Evolutionary conservation across 2,888 invertebrate genomes (phyloP).

Genomic region (Strigamia maritima): DNA sequence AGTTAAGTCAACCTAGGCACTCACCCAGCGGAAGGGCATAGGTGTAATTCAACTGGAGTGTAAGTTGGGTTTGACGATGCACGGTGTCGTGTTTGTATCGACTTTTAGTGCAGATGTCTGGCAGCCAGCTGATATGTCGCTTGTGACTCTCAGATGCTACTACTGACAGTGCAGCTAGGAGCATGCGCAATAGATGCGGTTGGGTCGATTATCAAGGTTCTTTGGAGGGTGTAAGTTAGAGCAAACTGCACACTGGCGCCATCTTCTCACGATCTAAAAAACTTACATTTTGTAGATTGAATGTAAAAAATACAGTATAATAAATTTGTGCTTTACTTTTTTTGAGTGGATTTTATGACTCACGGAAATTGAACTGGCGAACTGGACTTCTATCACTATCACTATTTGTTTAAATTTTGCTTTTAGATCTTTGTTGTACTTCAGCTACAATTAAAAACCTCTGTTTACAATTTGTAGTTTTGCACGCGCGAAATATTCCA

Average conservation of each 20-base stretch:
- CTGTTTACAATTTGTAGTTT: too few relatives aligned
- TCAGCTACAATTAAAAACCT: too few relatives aligned
- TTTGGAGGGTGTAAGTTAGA: not conserved
- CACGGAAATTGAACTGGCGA: too few relatives aligned
- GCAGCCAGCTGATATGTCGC: slow-evolving; percentile 14
- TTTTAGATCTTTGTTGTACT: too few relatives aligned
- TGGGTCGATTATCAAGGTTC: not conserved
- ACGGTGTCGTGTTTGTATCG: not conserved
- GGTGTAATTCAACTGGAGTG: not conserved
- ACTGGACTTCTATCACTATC: too few relatives aligned
- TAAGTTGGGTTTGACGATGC: not conserved
- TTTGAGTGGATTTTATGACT: too few relatives aligned
- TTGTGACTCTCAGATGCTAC: not conserved
- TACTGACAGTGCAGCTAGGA: not conserved
- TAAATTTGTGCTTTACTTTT: too few relatives aligned
- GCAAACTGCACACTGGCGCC: slow-evolving; percentile 19
- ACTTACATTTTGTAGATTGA: not conserved
- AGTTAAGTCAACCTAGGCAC: not conserved
- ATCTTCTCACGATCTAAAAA: not conserved
- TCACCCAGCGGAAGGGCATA: not conserved
- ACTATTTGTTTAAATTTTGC: too few relatives aligned
- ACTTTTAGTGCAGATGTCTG: slow-evolving; percentile 2
- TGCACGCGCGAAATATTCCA: too few relatives aligned
- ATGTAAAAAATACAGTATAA: not conserved
- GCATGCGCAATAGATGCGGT: slow-evolving; percentile 6